Percentiles rank a stretch among this genome's conserved stretches.
phyloP scores from a whole-genome alignment of 2,888 invertebrate genomes.

The Hyposoter dolosus region DNA sequence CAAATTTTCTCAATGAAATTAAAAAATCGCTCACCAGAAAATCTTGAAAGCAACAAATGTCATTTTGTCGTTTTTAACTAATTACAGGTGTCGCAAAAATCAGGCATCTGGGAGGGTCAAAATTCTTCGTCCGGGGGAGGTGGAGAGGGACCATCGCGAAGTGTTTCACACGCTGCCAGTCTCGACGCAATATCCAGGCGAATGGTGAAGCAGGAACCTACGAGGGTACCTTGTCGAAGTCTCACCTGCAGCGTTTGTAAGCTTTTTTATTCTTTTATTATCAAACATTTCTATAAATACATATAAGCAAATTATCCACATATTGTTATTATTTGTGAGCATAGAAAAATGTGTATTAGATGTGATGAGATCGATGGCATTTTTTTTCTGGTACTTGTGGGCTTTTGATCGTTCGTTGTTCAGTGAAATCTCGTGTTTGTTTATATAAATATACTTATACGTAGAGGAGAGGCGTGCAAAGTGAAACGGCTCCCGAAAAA shows the following conservation, averaged over 20 bases:
- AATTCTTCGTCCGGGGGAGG: slow-evolving; percentile 80
- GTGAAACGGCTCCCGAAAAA: too few relatives aligned
- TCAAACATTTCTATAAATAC: background rate
- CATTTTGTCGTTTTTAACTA: background rate
- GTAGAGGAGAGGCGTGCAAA: too few relatives aligned
- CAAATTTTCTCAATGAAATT: too few relatives aligned
- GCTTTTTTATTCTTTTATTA: slow-evolving; percentile 75
- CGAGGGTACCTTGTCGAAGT: slow-evolving; percentile 84
- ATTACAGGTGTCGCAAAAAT: slow-evolving; percentile 83
- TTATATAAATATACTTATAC: background rate
- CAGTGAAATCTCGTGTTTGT: slow-evolving; percentile 62
- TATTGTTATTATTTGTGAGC: background rate
- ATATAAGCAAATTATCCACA: background rate
- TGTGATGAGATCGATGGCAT: slow-evolving; percentile 57
- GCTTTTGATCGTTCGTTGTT: slow-evolving; percentile 60
- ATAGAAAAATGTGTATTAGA: slow-evolving; percentile 46
- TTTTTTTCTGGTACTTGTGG: slow-evolving; percentile 52
- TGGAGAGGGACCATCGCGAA: slow-evolving; percentile 82
- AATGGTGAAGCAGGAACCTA: slow-evolving; percentile 79
- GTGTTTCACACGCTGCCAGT: slow-evolving; percentile 87
- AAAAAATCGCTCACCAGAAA: too few relatives aligned
- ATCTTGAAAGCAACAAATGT: too few relatives aligned
- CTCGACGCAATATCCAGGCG: slow-evolving; percentile 87
- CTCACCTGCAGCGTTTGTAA: slow-evolving; percentile 87
- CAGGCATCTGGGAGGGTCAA: slow-evolving; percentile 82